A percentile compares a stretch with the other conserved stretches of the same genome.
Evolutionary conservation across 2,888 invertebrate genomes (phyloP).

Genomic region (Ceraclea dissimilis): DNA sequence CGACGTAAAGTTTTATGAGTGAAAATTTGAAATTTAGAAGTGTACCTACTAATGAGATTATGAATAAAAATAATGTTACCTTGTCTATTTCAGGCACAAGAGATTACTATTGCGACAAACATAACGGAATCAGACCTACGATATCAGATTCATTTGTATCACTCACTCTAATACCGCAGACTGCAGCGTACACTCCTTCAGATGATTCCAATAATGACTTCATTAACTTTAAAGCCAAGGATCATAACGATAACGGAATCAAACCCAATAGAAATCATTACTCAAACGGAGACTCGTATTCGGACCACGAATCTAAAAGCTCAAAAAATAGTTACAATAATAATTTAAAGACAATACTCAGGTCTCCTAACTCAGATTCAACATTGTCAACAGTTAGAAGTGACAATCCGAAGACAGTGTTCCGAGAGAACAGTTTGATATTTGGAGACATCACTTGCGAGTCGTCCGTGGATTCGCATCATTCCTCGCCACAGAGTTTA

Average conservation of each 20-base stretch:
- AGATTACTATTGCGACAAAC: conserved; percentile 47
- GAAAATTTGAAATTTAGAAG: too few relatives aligned
- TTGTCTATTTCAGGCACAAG: conserved; percentile 43
- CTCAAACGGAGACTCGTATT: conserved; percentile 3
- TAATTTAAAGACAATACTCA: conserved; percentile 15
- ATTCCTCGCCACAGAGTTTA: conserved; percentile 18
- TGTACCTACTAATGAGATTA: too few relatives aligned
- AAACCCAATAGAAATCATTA: conserved; percentile 4
- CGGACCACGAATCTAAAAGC: conserved; percentile 3
- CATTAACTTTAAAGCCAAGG: conserved; percentile 16
- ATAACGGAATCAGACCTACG: conserved; percentile 42
- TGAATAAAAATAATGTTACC: too few relatives aligned
- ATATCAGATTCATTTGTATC: conserved; percentile 43
- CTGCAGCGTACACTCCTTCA: conserved; percentile 33
- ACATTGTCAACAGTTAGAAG: conserved; percentile 3
- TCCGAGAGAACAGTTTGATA: conserved; percentile 24
- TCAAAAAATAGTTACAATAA: conserved; percentile 8
- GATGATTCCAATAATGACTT: conserved; percentile 36
- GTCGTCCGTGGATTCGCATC: conserved; percentile 17
- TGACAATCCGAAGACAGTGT: conserved; percentile 21
- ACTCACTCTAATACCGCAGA: conserved; percentile 38
- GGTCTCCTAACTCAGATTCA: conserved; percentile 6
- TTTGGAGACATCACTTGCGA: conserved; percentile 24
- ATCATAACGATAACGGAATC: conserved; percentile 13
- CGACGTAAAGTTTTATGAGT: too few relatives aligned